Conservation (phyloP, 2,888 invertebrate genomes). For the Amiota minor region DNA sequence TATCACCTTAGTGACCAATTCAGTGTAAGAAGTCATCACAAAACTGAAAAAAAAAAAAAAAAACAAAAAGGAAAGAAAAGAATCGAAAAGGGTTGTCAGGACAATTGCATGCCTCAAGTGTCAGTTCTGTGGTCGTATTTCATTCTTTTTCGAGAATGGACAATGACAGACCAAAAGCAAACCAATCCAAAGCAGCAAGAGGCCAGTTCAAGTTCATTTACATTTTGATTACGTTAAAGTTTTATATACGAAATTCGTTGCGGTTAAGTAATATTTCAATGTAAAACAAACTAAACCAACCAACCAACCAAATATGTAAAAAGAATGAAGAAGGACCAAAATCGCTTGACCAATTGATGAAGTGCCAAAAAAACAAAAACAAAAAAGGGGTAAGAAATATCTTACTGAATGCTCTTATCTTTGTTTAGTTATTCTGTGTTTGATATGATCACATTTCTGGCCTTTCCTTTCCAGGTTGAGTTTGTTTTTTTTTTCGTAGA, state of each 20-base stretch:
- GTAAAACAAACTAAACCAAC: constrained; percentile 44
- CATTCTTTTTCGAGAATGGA: constrained; percentile 47
- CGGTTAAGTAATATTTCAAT: constrained; percentile 63
- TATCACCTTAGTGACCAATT: constrained; percentile 26
- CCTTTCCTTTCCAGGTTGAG: constrained; percentile 32
- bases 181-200: background rate
- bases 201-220: constrained; percentile 48
- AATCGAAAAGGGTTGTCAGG: constrained; percentile 45
- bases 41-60: too few relatives aligned
- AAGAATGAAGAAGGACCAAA: background rate
- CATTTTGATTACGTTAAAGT: constrained; percentile 58
- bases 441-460: constrained; percentile 15
- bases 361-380: background rate
- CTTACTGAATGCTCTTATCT: background rate
- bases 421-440: constrained; percentile 14
- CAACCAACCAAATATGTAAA: background rate
- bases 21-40: background rate
- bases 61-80: constrained; percentile 30
- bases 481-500: constrained; percentile 37
- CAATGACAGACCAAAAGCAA: background rate
- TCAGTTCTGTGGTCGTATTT: constrained; percentile 61
- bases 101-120: constrained; percentile 47
- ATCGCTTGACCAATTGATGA: constrained; percentile 18
- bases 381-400: background rate
- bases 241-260: constrained; percentile 53